Conservation (phyloP, 2,888 invertebrate genomes). For the Incurvaria masculella region DNA sequence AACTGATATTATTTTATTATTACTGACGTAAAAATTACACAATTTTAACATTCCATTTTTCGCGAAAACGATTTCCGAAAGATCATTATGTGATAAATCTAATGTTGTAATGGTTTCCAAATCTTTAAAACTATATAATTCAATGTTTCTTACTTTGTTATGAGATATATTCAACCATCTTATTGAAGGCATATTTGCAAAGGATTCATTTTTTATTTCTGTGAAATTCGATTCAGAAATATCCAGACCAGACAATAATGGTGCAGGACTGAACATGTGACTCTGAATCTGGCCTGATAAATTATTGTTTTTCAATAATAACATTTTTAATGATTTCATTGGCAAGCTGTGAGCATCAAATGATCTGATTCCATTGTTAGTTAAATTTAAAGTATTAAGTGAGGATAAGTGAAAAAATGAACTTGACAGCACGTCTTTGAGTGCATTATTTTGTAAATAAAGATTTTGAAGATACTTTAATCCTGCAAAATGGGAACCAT, state of each 20-base stretch:
- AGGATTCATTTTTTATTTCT: background rate
- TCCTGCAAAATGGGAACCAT: background rate
- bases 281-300: background rate
- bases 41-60: constrained; percentile 24
- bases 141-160: background rate
- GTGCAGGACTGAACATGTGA: background rate
- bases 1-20: constrained; percentile 26
- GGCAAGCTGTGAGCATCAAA: background rate
- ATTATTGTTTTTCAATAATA: background rate
- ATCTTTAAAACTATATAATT: constrained; percentile 26
- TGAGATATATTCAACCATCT: background rate
- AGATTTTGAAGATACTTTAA: background rate
- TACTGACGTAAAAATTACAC: constrained; percentile 32
- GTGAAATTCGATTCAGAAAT: background rate
- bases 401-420: background rate
- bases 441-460: background rate
- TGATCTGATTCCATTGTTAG: background rate
- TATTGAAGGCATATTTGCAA: background rate
- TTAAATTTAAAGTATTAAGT: background rate
- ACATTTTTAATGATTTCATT: background rate
- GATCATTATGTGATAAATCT: constrained; percentile 33
- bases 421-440: background rate
- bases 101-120: constrained; percentile 34
- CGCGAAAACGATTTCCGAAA: constrained; percentile 24
- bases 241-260: background rate